phyloP scores from a whole-genome alignment of 2,888 invertebrate genomes.

The Cataglyphis livida region DNA sequence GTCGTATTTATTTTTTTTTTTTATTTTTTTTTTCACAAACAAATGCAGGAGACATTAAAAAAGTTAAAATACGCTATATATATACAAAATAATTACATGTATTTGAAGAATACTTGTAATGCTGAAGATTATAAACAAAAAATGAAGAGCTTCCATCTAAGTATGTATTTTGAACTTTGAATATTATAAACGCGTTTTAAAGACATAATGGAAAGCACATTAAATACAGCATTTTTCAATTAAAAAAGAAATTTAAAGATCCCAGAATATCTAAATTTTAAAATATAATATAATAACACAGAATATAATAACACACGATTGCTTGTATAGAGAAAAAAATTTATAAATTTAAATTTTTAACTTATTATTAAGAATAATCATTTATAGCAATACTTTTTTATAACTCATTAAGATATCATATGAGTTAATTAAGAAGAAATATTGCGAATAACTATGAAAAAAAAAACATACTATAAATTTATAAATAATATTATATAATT shows the following conservation, averaged over 20 bases:
- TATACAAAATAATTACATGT: neutral
- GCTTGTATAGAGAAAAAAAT: too few species aligned
- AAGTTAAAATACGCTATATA: neutral
- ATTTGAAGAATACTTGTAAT: neutral
- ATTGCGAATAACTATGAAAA: neutral
- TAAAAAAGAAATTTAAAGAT: neutral
- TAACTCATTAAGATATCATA: neutral
- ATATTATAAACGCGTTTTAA: neutral
- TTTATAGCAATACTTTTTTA: neutral
- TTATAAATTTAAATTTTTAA: too few species aligned
- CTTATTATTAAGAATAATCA: slow-evolving; percentile 11
- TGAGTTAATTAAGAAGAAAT: neutral
- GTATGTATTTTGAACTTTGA: neutral
- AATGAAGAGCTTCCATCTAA: neutral
- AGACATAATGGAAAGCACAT: neutral
- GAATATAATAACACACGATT: neutral
- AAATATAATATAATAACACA: neutral
- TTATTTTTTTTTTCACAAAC: neutral
- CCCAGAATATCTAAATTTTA: neutral
- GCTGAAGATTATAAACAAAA: neutral
- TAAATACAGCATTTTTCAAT: neutral
- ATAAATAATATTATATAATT: neutral
- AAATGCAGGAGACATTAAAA: neutral
- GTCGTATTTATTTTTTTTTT: neutral
- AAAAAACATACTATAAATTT: neutral